These are phyloP conservation scores for Cotesia chilonis DNA, from an alignment of 1,140 invertebrate species.

Conservation along the genomic window DNA sequence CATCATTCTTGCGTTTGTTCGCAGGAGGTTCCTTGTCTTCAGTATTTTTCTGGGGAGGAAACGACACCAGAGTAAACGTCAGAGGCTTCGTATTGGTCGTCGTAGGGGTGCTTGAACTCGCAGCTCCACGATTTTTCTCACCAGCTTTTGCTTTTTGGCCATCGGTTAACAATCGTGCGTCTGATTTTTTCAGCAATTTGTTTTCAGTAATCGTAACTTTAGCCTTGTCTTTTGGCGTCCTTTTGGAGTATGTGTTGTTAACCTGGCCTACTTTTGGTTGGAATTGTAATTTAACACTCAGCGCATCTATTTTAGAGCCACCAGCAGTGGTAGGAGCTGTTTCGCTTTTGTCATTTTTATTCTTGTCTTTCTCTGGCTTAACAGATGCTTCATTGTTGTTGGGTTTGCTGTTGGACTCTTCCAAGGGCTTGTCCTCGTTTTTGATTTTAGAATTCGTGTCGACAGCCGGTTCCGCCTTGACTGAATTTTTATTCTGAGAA, in stretches of 20 bases:
- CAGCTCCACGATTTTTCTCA: slow-evolving; percentile 14
- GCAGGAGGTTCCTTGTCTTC: slow-evolving; percentile 12
- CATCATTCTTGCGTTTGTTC: no score
- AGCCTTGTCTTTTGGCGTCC: slow-evolving; percentile 49
- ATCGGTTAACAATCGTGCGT: slow-evolving; percentile 39
- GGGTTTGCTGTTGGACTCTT: slow-evolving; percentile 34
- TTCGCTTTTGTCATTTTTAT: slow-evolving; percentile 39
- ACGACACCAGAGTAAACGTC: slow-evolving; percentile 6
- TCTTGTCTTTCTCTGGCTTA: slow-evolving; percentile 38
- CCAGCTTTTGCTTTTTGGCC: not conserved
- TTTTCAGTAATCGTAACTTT: slow-evolving; percentile 38
- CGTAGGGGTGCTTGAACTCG: slow-evolving; percentile 9
- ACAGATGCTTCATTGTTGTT: slow-evolving; percentile 50
- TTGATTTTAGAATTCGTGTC: not conserved
- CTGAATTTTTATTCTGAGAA: not conserved
- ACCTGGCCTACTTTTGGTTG: slow-evolving; percentile 61
- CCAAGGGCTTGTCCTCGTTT: no score
- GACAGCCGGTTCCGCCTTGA: not conserved
- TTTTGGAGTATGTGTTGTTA: slow-evolving; percentile 60
- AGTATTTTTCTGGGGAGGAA: slow-evolving; percentile 19
- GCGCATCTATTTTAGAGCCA: slow-evolving; percentile 61
- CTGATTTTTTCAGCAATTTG: slow-evolving; percentile 42
- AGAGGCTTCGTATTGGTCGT: not conserved
- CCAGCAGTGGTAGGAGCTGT: slow-evolving; percentile 34
- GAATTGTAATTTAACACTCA: slow-evolving; percentile 61